These are phyloP conservation scores for Erinaceus europaeus DNA, from an alignment of 2,113 vertebrate species.

Conservation along the genomic window DNA sequence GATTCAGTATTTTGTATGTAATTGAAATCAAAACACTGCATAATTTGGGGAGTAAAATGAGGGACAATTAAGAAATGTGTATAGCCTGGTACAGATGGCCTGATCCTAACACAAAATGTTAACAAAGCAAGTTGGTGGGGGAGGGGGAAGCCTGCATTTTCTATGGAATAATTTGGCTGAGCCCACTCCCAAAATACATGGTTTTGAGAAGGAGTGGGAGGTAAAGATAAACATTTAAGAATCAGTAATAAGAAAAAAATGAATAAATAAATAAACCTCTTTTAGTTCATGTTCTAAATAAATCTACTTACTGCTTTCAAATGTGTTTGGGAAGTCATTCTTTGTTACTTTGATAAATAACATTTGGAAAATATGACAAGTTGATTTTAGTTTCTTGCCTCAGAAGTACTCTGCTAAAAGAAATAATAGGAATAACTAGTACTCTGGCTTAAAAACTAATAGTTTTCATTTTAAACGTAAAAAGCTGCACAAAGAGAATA, in stretches of 20 bases:
- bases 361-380: conserved; percentile 63
- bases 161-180: conserved; percentile 45
- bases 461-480: conserved; percentile 42
- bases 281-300: conserved; percentile 47
- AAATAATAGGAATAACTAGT: conserved; percentile 57
- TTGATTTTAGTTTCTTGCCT: conserved; percentile 58
- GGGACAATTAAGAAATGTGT: conserved; percentile 60
- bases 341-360: conserved; percentile 62
- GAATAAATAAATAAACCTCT: conserved; percentile 37
- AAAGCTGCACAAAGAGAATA: conserved; percentile 18
- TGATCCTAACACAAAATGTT: conserved; percentile 66
- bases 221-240: conserved; percentile 15
- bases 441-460: conserved; percentile 39
- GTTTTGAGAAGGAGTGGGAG: neutral
- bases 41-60: conserved; percentile 53
- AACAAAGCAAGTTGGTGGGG: conserved; percentile 69
- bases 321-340: conserved; percentile 60
- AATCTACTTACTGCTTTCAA: conserved; percentile 64
- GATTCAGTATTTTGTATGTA: conserved; percentile 26
- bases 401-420: conserved; percentile 59
- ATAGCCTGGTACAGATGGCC: conserved; percentile 69
- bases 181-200: conserved; percentile 25
- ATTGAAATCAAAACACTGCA: conserved; percentile 31
- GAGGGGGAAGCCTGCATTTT: conserved; percentile 47
- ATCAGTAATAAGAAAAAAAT: conserved; percentile 38